Conservation (phyloP, 2,888 invertebrate species). For the Lasioglossum malachurum region DNA sequence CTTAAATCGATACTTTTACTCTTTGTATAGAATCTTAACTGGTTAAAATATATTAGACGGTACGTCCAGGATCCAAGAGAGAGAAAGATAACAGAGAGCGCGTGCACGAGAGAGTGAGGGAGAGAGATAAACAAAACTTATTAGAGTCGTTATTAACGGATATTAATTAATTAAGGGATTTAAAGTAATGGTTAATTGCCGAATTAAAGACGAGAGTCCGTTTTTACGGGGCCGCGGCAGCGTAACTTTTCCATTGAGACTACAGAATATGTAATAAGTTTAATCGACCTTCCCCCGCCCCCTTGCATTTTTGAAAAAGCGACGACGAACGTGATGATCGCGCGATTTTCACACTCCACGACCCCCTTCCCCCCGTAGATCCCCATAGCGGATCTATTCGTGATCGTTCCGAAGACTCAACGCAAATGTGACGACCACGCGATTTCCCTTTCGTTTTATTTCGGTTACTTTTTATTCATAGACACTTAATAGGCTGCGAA, state of each 20-base stretch:
- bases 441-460: slow-evolving; percentile 3
- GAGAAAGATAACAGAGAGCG: slow-evolving; percentile 58
- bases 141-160: slow-evolving; percentile 79
- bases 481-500: background rate
- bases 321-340: slow-evolving; percentile 36
- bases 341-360: background rate
- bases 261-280: slow-evolving; percentile 43
- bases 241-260: slow-evolving; percentile 12
- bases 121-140: slow-evolving; percentile 68
- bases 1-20: slow-evolving; percentile 77
- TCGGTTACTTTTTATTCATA: slow-evolving; percentile 7
- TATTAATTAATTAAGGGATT: slow-evolving; percentile 76
- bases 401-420: background rate
- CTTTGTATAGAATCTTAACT: slow-evolving; percentile 69
- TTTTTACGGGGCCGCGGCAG: slow-evolving; percentile 21
- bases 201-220: slow-evolving; percentile 51
- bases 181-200: slow-evolving; percentile 64
- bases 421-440: slow-evolving; percentile 49
- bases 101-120: background rate
- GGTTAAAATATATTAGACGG: slow-evolving; percentile 60
- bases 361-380: background rate
- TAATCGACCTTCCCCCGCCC: background rate
- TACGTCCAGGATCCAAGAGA: slow-evolving; percentile 56
- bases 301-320: slow-evolving; percentile 47
- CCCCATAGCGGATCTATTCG: background rate